Evolutionary conservation across 2,888 invertebrate species (phyloP), one percentile per base, ranked within the genome.

Genomic region (Andrena marginata): DNA sequence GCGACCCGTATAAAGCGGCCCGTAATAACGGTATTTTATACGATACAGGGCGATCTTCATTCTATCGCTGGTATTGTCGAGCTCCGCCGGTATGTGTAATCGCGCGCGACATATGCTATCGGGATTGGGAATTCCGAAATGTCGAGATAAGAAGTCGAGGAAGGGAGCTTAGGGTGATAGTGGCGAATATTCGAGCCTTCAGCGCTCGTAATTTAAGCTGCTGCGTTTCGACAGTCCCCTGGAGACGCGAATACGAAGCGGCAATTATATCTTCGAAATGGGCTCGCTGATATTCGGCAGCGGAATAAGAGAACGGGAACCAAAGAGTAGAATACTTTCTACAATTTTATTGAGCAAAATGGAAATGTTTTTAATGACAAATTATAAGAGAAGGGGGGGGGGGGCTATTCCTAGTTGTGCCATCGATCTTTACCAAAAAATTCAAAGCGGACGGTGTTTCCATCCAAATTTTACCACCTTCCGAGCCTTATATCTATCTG

Each of bases 11-110:
- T 88, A 87, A 87, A 87, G 54, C 85, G 67, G 85, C 51, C 78
- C 81, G 81, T 87, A 88, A 85, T 88, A 88, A 88, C 88, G 88
- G 88, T 87, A 88, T 84, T 74, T 77, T 76, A 51, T 74, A 72
- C 76, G 87, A 87, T 85, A 87, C 56, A 26, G 71, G 51, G 78
- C 82, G 86, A 82, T 88, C 85, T 68, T 86, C 84, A 86, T 88
- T 87, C 82, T 85, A 75, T 75, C 31, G 62, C 69, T 60, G 56
- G 79, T 42, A 85, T 85, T 82, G 85, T 79, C 74, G 77, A 63
- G 29, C 68, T 42, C 48, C 64, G 29, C 60, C 26, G 49, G 64
- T 65, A 80, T 42, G 16, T 16, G 42, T 85, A 76, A 85, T 85
- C 73, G 73, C 10, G 73, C 10, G 67, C 65, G 54, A 20, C 20